Base-by-base conservation (phyloP, 2,888 invertebrate genomes). In the Anaspis maculata region DNA sequence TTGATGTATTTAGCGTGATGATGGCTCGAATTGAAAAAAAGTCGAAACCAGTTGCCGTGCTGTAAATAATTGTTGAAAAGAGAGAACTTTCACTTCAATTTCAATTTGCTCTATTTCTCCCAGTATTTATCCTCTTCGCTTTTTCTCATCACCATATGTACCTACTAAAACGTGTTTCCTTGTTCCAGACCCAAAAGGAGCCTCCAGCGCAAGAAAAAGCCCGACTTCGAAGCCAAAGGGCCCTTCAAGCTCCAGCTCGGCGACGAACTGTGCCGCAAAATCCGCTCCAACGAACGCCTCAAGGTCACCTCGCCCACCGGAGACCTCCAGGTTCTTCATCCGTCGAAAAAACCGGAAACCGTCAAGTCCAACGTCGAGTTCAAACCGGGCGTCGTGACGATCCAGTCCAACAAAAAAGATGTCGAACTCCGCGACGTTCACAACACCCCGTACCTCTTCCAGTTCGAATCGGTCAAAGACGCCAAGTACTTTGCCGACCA, bases 381-480 rank as follows among this genome's bases (percentile, higher is more conserved):
- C 10, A 51, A 50, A 34, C 44, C 30, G n/a, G 37, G 37, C 6
- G 10, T 42, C 3, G n/a, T n/a, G n/a, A 44, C 42, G 11, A 37
- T 42, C 16, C 40, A 51, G 16, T 19, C 45, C 3, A 48, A 44
- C 34, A 54, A 52, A 30, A 48, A 44, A 32, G 51, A 50, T 23
- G 47, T 57, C 1, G 51, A 54, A 33, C 32, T 58, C n/a, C 42
- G 27, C 30, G 57, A 55, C 37, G 37, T 32, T 4, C 37, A 42
- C 38, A 49, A 51, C 30, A 36, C 39, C 5, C 29, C 37, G 5
- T 59, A 53, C 41, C 41, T 48, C 6, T 34, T 61, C 15, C 42
- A 44, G 6, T 61, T 59, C 37, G 55, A 53, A 32, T 53, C 48
- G 3, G 41, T 48, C 22, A 59, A 58, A 39, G 54, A 54, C 23